Conservation (phyloP, 2,113 vertebrate genomes). For the Typhlomys cinereus region DNA sequence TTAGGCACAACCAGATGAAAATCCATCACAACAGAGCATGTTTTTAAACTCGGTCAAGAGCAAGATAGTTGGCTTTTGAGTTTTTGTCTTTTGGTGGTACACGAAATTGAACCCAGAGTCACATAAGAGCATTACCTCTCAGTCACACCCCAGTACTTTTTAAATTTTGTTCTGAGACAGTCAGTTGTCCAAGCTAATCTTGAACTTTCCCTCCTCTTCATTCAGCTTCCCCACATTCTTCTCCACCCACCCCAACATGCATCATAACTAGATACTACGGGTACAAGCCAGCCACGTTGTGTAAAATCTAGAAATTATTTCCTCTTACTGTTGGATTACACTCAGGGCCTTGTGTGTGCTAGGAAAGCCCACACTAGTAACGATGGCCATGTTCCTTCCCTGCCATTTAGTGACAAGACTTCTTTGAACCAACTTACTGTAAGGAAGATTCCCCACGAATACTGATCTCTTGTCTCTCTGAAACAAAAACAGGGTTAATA, state of each 20-base stretch:
- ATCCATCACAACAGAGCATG: neutral
- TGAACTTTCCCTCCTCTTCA: no score
- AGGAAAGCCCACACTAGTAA: neutral
- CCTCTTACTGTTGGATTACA: neutral
- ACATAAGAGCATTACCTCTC: neutral
- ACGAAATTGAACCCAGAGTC: neutral
- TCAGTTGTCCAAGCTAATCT: neutral
- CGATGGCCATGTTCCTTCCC: neutral
- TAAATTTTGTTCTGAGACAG: neutral
- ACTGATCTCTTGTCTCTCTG: constrained; percentile 94
- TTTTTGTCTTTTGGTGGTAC: neutral
- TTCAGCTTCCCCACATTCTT: no score
- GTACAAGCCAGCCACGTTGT: no score
- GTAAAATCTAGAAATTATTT: no score
- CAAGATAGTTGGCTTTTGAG: neutral
- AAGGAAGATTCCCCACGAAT: constrained; percentile 95
- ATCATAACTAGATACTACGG: no score
- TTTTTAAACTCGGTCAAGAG: neutral
- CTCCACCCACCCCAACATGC: no score
- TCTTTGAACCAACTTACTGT: constrained; percentile 88
- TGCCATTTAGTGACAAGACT: neutral
- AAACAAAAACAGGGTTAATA: constrained; percentile 59
- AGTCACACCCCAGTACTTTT: neutral
- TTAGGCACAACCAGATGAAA: neutral
- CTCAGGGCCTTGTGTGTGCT: neutral